Base-by-base conservation (phyloP, 2,888 invertebrate species). In the Apamea epomidion region DNA sequence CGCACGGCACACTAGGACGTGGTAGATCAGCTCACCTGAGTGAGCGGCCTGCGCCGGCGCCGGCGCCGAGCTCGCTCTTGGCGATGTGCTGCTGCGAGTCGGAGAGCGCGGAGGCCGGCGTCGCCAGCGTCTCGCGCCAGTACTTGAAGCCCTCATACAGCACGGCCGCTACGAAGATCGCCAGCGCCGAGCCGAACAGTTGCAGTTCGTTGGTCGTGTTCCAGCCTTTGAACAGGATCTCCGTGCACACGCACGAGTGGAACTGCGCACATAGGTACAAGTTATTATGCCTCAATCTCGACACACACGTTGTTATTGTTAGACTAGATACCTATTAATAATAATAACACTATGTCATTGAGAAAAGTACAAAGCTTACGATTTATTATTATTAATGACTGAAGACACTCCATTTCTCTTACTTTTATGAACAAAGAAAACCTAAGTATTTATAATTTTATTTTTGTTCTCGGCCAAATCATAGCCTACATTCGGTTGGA, bases 81-180 rank as follows among this genome's bases (percentile, higher is more conserved):
- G 96, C 93, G 87, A 97, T 96, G 82, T 97, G 95, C 73, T 96
- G 95, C 58, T 94, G 94, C 37, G 96, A 96, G 90, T 96, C 95
- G 0, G 93, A 93, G 0, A 92, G 91, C 37, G 68, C 37, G 25
- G 68, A 16, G 16, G 48, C 0, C 32, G 82, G 62, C 48, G 42
- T 29, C 91, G 87, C 94, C 54, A 97, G 91, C 32, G 94, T 95
- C 88, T 97, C 97, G 0, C 98, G 94, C 91, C 96, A 98, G 96
- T 99, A 99, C 97, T 99, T 99, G 14, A 99, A 97, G 0, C 98
- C 99, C 96, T 99, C 99, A 94, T 99, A 99, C 29, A 99, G 97
- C 58, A 99, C 98, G 0, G 99, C 98, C 93, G 99, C 98, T 67
- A 99, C 97, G 94, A 99, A 98, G 89, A 99, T 98, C 69, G 98